These are phyloP conservation scores for Pyrocephalus nanus DNA, from an alignment of 2,797 vertebrate genomes.

Conservation along the genomic window DNA sequence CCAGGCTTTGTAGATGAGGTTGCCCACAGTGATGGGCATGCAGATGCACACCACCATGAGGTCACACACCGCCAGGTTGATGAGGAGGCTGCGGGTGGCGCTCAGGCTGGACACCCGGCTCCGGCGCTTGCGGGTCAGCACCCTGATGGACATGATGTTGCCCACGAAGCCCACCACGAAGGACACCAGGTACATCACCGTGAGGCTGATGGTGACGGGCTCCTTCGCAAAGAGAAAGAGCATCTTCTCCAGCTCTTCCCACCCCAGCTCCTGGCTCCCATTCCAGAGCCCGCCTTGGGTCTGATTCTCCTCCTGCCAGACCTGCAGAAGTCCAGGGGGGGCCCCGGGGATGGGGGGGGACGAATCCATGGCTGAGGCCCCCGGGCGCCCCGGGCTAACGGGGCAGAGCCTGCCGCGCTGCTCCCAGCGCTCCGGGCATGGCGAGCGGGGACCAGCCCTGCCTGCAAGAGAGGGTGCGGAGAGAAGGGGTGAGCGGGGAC, in stretches of 20 bases:
- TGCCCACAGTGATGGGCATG: constrained; percentile 90
- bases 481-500: background rate
- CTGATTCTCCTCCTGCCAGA: constrained; percentile 60
- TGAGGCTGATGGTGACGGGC: constrained; percentile 83
- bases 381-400: background rate
- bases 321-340: background rate
- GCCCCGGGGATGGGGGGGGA: background rate
- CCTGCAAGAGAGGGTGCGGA: constrained; percentile 7
- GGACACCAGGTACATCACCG: constrained; percentile 82
- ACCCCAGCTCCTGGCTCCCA: constrained; percentile 60
- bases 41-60: constrained; percentile 92
- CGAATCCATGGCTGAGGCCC: constrained; percentile 71
- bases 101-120: constrained; percentile 80
- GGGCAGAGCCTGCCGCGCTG: background rate
- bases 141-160: constrained; percentile 88
- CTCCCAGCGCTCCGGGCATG: background rate
- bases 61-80: constrained; percentile 90
- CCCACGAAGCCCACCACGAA: constrained; percentile 83
- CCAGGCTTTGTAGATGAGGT: constrained; percentile 90
- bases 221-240: constrained; percentile 85
- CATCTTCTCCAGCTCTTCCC: constrained; percentile 82
- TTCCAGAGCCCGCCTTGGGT: constrained; percentile 56
- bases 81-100: constrained; percentile 86
- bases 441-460: background rate
- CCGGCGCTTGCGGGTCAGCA: constrained; percentile 82